Conservation (phyloP, 1,140 invertebrate genomes). For the Plutomurus gul region DNA sequence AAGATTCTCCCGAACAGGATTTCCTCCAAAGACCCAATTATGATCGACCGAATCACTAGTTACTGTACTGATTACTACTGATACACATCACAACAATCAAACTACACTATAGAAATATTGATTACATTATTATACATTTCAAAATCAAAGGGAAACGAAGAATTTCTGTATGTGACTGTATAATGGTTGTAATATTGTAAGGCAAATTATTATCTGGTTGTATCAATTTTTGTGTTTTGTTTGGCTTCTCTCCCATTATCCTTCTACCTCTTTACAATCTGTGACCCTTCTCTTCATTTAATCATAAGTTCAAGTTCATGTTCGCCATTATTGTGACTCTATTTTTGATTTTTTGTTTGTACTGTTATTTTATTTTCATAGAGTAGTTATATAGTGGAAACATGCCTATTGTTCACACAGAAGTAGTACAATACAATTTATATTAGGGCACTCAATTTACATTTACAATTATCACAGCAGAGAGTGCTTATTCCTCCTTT, state of each 20-base stretch:
- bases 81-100: background rate
- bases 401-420: background rate
- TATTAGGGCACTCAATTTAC: background rate
- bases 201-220: no score
- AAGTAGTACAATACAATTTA: conserved; percentile 16
- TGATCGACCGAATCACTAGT: conserved; percentile 43
- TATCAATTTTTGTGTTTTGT: background rate
- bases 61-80: background rate
- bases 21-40: conserved; percentile 31
- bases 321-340: conserved; percentile 1
- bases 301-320: no score
- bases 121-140: no score
- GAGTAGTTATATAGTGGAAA: background rate
- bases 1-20: conserved; percentile 44
- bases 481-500: background rate
- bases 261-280: background rate
- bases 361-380: conserved; percentile 13
- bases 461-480: background rate
- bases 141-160: no score
- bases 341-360: conserved; percentile 23
- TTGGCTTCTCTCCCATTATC: background rate
- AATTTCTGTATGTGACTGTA: no score
- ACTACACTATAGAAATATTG: no score
- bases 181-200: no score
- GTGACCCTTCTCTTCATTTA: background rate